Evolutionary conservation across 2,113 vertebrate genomes (phyloP), one percentile per base, ranked within the genome.

Genomic region (Syrrhaptes paradoxus): DNA sequence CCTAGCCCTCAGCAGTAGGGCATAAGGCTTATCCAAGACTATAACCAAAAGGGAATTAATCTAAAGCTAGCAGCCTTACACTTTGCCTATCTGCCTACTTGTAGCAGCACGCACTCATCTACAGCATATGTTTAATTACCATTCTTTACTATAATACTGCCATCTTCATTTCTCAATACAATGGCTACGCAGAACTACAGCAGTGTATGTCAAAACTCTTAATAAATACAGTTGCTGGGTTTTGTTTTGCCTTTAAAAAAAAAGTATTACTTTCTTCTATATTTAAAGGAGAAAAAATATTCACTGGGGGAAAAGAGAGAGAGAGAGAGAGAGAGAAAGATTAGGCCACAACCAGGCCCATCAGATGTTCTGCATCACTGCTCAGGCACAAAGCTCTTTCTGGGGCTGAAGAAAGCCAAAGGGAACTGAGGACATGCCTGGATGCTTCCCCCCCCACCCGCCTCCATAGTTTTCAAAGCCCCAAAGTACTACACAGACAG

Each of bases 341-440:
- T 94, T 76, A 94, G 76, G 86, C 57, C 87, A 87, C 73, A 88
- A 48, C 3, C 76, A 75, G 74, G 79, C 91, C 92, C 93, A 92
- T 88, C 65, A 93, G 93, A 93, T 95, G 95, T 96, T 97, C 94
- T 95, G 96, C 95, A 94, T 95, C 94, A 92, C 84, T 89, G 95
- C 91, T 71, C 95, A 93, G 85, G 62, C 94, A 96, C 94, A 96
- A 97, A 96, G 93, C 90, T 87, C 87, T 59, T 90, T 87, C 97
- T 93, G 85, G 87, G 93, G 68, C 82, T 95, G 87, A 71, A 86
- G 92, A 94, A 94, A 95, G 90, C 87, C 82, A 75, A 94, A 87
- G 91, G 80, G 95, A 93, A 62, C 68, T 51, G 84, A 92, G 92
- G 96, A 94, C 78, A 46, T 75, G 91, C 95, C 86, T 63, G 89